Percentiles rank a stretch among this genome's conserved stretches.
These are phyloP conservation scores for Luperina nickerlii DNA, from an alignment of 2,888 invertebrate genomes.

Conservation along the genomic window DNA sequence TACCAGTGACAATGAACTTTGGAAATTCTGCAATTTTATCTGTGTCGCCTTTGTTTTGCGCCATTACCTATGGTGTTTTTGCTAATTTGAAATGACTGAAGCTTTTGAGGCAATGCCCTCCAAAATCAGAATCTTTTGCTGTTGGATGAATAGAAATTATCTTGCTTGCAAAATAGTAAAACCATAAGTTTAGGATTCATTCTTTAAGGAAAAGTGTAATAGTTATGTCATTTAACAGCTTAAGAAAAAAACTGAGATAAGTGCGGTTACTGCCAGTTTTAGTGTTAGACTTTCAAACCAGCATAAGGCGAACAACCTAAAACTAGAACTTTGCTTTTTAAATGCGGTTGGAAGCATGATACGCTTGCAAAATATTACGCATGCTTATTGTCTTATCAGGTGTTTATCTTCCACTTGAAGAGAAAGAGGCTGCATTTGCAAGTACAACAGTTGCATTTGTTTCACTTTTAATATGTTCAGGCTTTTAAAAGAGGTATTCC, in stretches of 20 bases:
- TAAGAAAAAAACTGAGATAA: slow-evolving; percentile 19
- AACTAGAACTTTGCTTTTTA: slow-evolving; percentile 32
- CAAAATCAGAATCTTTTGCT: not conserved
- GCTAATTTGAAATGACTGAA: not conserved
- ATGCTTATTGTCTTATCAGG: not conserved
- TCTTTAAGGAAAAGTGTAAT: not conserved
- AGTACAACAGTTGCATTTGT: not conserved
- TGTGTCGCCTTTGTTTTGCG: slow-evolving; percentile 36
- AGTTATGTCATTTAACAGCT: not conserved
- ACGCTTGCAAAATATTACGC: slow-evolving; percentile 8
- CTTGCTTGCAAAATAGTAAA: not conserved
- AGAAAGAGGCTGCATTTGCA: not conserved
- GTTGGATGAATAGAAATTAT: not conserved
- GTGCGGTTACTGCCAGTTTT: not conserved
- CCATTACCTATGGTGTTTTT: slow-evolving; percentile 4
- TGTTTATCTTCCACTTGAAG: not conserved
- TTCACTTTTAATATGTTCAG: not conserved
- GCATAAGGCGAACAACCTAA: not conserved
- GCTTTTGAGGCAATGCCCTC: not conserved
- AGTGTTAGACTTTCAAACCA: slow-evolving; percentile 31
- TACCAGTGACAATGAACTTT: slow-evolving; percentile 69
- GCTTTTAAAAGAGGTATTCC: not conserved
- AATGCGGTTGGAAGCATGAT: not conserved
- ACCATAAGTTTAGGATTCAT: not conserved
- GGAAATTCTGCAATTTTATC: slow-evolving; percentile 46